Conservation (phyloP, 2,113 vertebrate species). For the human (Homo sapiens) region DNA sequence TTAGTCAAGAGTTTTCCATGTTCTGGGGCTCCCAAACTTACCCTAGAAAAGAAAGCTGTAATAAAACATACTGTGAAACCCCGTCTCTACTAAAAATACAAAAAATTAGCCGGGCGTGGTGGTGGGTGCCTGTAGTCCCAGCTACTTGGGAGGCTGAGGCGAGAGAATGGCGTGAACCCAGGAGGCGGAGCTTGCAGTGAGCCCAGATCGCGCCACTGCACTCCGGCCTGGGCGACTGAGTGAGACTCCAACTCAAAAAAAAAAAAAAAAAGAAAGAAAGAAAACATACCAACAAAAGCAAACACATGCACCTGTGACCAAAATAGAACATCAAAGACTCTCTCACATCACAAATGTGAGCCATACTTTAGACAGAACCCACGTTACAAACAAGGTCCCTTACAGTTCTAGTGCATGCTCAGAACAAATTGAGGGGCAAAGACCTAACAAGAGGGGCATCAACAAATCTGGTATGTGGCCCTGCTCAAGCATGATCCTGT, state of each 20-base stretch:
- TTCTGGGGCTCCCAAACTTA: not conserved
- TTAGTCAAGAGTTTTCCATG: not conserved
- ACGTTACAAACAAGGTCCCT: accelerated
- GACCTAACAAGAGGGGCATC: not conserved
- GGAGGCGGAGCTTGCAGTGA: too few species aligned
- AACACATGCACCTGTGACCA: too few species aligned
- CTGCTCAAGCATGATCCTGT: not conserved
- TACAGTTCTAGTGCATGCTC: too few species aligned
- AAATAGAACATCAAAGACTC: not conserved
- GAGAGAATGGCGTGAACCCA: too few species aligned
- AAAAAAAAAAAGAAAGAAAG: too few species aligned
- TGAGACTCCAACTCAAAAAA: too few species aligned
- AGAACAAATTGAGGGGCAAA: not conserved
- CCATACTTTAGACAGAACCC: not conserved
- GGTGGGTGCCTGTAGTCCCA: too few species aligned
- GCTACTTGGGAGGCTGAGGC: too few species aligned
- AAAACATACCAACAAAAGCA: not conserved
- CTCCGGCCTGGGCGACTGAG: too few species aligned
- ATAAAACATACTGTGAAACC: not conserved
- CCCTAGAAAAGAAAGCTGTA: not conserved
- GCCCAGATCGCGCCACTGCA: too few species aligned
- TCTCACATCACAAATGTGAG: not conserved
- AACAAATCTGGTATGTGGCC: not conserved
- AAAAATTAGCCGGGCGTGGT: too few species aligned
- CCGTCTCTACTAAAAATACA: too few species aligned